Evolutionary conservation across 2,888 invertebrate genomes (phyloP).

Genomic region (Ceriagrion tenellum): DNA sequence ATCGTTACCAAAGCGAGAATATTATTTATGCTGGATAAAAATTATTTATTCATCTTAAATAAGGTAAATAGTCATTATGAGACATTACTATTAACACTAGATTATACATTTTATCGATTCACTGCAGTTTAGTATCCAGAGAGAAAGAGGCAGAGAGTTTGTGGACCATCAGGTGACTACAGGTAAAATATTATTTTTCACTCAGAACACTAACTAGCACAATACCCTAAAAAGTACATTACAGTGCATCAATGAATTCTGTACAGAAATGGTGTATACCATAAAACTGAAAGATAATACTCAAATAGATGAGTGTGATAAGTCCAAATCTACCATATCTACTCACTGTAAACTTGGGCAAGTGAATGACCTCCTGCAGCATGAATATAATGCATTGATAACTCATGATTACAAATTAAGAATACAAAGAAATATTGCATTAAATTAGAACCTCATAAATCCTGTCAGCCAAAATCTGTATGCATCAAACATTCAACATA

Average conservation of each 20-base stretch:
- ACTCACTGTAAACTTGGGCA: slow-evolving; percentile 36
- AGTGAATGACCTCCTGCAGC: neutral
- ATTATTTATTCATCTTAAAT: too few relatives aligned
- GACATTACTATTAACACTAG: too few relatives aligned
- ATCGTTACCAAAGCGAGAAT: too few relatives aligned
- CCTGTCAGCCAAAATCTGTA: too few relatives aligned
- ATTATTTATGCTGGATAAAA: too few relatives aligned
- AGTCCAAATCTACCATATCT: neutral
- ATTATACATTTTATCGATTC: too few relatives aligned
- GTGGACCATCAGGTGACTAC: neutral
- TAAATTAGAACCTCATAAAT: too few relatives aligned
- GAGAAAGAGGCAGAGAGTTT: too few relatives aligned
- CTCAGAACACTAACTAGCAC: neutral
- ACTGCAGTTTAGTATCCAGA: too few relatives aligned
- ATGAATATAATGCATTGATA: neutral
- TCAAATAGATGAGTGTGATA: neutral
- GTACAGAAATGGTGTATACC: neutral
- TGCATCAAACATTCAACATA: too few relatives aligned
- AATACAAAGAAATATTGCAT: too few relatives aligned
- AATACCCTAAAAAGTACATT: neutral
- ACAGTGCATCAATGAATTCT: neutral
- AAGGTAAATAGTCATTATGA: too few relatives aligned
- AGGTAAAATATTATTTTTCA: neutral
- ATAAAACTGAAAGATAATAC: neutral
- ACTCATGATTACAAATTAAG: neutral